Evolutionary conservation across 2,888 invertebrate genomes (phyloP).

Genomic region (Glaucopsyche alexis): DNA sequence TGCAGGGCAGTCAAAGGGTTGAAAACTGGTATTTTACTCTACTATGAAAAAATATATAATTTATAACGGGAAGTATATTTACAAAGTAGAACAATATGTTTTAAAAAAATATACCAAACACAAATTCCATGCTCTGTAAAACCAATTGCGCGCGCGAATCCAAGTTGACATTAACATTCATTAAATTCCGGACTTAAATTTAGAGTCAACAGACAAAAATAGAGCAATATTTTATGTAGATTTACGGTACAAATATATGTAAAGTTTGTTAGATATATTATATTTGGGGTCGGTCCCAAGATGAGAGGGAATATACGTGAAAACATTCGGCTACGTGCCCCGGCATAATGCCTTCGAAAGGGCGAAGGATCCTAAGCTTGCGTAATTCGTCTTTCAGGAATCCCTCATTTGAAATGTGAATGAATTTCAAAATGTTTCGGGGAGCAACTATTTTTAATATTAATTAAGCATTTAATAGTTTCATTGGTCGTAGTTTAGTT

Average conservation of each 20-base stretch:
- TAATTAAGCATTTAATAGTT: background rate
- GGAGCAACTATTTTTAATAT: constrained; percentile 13
- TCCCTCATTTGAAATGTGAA: constrained; percentile 79
- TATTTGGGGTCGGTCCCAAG: constrained; percentile 75
- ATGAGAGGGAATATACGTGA: constrained; percentile 72
- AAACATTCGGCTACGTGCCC: constrained; percentile 77
- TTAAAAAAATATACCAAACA: constrained; percentile 40
- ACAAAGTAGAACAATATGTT: constrained; percentile 16
- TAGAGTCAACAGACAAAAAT: constrained; percentile 75
- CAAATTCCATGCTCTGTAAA: constrained; percentile 56
- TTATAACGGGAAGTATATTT: no score
- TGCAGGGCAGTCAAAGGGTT: no score
- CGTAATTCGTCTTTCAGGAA: constrained; percentile 78
- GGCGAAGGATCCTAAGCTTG: constrained; percentile 70
- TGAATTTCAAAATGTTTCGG: constrained; percentile 50
- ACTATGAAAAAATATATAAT: no score
- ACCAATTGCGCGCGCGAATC: constrained; percentile 61
- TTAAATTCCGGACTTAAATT: constrained; percentile 73
- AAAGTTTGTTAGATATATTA: constrained; percentile 80
- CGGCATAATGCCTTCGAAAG: constrained; percentile 74
- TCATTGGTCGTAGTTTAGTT: background rate
- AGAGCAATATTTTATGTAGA: constrained; percentile 78
- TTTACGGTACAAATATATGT: constrained; percentile 81
- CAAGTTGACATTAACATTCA: constrained; percentile 73
- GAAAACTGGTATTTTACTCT: no score